Evolutionary conservation across 2,888 invertebrate genomes (phyloP), one percentile per base, ranked within the genome.

Genomic region (Sphinx pinastri): DNA sequence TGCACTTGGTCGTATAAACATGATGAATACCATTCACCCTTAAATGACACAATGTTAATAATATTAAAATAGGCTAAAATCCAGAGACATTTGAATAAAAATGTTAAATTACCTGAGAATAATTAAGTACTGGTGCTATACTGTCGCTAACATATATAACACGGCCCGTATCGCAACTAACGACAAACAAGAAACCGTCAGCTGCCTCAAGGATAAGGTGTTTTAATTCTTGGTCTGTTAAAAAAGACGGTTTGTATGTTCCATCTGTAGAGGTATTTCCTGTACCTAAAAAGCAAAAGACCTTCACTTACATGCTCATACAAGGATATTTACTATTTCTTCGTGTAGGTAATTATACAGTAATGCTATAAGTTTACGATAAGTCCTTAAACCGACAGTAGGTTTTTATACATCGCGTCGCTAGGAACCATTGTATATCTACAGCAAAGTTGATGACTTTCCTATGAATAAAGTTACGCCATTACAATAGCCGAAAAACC

Each of bases 101-200:
- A 11, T 67, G 47, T 59, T 31, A 66, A 38, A 70, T 25, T 88
- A 96, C 96, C 95, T 99, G 99, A 47, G 99, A 97, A 85, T 99
- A 98, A 91, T 99, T 99, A 71, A 99, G 95, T 67, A 99, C 99
- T 19, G 99, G 99, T 70, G 98, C 98, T 81, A 99, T 98, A 57
- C 99, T 99, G 94, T 99, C 99, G 68, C 99, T 99, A 68, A 99
- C 99, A 87, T 99, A 99, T 83, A 99, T 98, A 74, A 99, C 96
- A 81, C 99, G 95, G 5, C 99, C 99, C 13, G 98, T 98, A 92
- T 99, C 99, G 93, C 99, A 99, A 84, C 98, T 98, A 58, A 98
- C 98, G 63, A 99, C 99, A 79, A 95, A 95, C 70, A 99, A 95
- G 93, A 99, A 99, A 2, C 99, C 99, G 94, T 99, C 99, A 14